These are phyloP conservation scores for Hylyphantes graminicola DNA, from an alignment of 1,140 invertebrate genomes.

Conservation along the genomic window DNA sequence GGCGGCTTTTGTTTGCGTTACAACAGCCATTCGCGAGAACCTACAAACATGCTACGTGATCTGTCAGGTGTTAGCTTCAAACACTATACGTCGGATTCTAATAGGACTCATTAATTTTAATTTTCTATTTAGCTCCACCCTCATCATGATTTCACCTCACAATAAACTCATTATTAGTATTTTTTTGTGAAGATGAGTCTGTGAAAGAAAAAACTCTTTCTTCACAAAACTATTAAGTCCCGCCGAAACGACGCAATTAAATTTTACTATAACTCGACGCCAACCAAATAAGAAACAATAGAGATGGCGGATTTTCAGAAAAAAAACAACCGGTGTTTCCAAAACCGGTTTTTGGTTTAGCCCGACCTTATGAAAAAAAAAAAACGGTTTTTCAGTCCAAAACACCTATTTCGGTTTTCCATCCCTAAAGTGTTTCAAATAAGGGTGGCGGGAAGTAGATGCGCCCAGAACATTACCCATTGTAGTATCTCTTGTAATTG, in stretches of 20 bases:
- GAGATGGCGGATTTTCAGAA: too few relatives aligned
- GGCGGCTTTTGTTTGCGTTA: slow-evolving; percentile 57
- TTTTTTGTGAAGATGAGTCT: slow-evolving; percentile 24
- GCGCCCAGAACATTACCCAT: slow-evolving; percentile 9
- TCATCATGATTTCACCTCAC: slow-evolving; percentile 23
- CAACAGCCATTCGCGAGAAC: slow-evolving; percentile 53
- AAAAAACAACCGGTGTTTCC: too few relatives aligned
- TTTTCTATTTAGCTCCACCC: slow-evolving; percentile 50
- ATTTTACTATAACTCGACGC: too few relatives aligned
- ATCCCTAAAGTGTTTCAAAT: too few relatives aligned
- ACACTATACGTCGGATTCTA: slow-evolving; percentile 43
- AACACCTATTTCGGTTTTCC: too few relatives aligned
- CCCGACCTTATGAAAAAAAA: too few relatives aligned
- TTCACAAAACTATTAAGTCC: neutral
- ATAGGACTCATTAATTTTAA: slow-evolving; percentile 60
- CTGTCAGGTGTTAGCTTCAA: slow-evolving; percentile 55
- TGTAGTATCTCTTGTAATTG: slow-evolving; percentile 30
- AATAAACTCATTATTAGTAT: slow-evolving; percentile 35
- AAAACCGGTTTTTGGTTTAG: too few relatives aligned
- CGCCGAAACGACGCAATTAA: slow-evolving; percentile 36
- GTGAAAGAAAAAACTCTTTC: slow-evolving; percentile 17
- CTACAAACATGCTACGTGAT: slow-evolving; percentile 27
- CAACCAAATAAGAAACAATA: too few relatives aligned
- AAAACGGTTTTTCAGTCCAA: too few relatives aligned
- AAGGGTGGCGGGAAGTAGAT: too few relatives aligned